These are phyloP conservation scores for Hyla sarda DNA, from an alignment of 2,113 vertebrate genomes.

Conservation along the genomic window DNA sequence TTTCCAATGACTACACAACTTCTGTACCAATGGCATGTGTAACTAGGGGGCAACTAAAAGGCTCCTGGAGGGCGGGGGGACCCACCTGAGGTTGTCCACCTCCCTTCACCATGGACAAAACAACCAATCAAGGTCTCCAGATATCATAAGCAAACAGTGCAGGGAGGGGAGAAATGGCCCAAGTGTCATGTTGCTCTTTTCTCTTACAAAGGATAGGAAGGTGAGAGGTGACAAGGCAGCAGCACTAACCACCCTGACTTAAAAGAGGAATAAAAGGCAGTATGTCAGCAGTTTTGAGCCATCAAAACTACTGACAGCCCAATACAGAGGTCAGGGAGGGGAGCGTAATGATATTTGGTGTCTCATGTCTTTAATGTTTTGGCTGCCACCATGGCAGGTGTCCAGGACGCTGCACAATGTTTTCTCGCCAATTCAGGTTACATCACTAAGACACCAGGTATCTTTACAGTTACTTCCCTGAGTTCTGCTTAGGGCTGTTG, in stretches of 20 bases:
- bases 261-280: too few relatives aligned
- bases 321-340: too few relatives aligned
- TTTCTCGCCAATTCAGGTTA: too few relatives aligned
- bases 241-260: not conserved
- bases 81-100: not conserved
- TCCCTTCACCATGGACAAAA: not conserved
- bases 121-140: not conserved
- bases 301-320: too few relatives aligned
- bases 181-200: not conserved
- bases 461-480: too few relatives aligned
- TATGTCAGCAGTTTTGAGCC: too few relatives aligned
- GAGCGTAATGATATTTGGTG: too few relatives aligned
- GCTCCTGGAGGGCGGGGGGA: not conserved
- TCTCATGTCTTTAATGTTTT: too few relatives aligned
- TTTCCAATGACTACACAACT: not conserved
- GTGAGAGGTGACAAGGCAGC: not conserved
- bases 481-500: too few relatives aligned
- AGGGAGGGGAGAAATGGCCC: not conserved
- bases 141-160: not conserved
- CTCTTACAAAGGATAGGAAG: not conserved
- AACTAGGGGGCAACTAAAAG: not conserved
- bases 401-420: too few relatives aligned
- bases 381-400: too few relatives aligned
- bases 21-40: not conserved
- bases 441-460: too few relatives aligned